These are phyloP conservation scores for human DNA, from an alignment of 2,113 vertebrate genomes.

Conservation along the genomic window GRCh38 chr22:27556501-27557000, in stretches of 20 bases:
- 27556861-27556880: not conserved
- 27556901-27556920: too few species aligned
- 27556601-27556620: not conserved
- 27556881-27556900: accelerated
- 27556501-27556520: too few species aligned
- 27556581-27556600: accelerated
- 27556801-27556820: not conserved
- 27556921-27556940: not conserved
- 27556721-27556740: too few species aligned
- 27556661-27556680: not conserved
- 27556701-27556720: not conserved
- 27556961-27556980: not conserved
- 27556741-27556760: not conserved
- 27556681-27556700: not conserved
- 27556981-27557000: not conserved
- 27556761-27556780: accelerated
- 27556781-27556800: accelerated
- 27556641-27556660: not conserved
- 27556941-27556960: not conserved
- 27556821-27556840: accelerated
- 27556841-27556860: not conserved
- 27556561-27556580: not conserved
- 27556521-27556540: too few species aligned
- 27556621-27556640: not conserved
- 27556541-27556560: accelerated